Conservation (phyloP, 2,113 vertebrate species). For the Ictalurus punctatus region DNA sequence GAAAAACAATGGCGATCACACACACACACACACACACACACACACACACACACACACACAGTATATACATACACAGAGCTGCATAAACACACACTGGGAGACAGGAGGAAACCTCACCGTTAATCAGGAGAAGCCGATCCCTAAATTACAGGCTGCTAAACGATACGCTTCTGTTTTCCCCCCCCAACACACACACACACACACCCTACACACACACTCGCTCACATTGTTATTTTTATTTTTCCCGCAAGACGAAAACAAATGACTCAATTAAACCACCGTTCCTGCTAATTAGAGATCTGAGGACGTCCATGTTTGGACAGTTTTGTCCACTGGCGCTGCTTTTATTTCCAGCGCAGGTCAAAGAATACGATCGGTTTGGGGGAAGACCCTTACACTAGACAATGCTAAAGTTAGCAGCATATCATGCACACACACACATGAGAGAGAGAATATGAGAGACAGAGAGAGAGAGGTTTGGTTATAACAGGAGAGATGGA, state of each 20-base stretch:
- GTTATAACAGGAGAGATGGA: neutral
- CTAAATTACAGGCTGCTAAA: slow-evolving; percentile 41
- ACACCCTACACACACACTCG: neutral
- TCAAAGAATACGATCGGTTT: neutral
- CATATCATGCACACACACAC: neutral
- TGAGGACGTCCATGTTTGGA: slow-evolving; percentile 59
- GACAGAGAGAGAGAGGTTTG: neutral
- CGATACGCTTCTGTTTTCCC: slow-evolving; percentile 61
- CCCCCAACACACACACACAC: slow-evolving; percentile 34
- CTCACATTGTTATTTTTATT: slow-evolving; percentile 52
- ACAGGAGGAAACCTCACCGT: slow-evolving; percentile 25
- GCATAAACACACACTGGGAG: neutral
- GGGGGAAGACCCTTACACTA: slow-evolving; percentile 22
- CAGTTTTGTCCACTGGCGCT: slow-evolving; percentile 50
- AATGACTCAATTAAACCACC: slow-evolving; percentile 69
- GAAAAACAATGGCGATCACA: neutral
- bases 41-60: neutral
- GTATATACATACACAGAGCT: neutral
- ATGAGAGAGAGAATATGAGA: neutral
- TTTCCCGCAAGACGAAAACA: slow-evolving; percentile 59
- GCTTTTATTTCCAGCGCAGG: neutral
- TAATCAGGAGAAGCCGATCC: slow-evolving; percentile 36
- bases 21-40: neutral
- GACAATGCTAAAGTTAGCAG: slow-evolving; percentile 16
- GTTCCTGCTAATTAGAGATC: slow-evolving; percentile 67